Evolutionary conservation across 2,888 invertebrate species (phyloP), one percentile per base, ranked within the genome.

Genomic region (Parnassius orleans): DNA sequence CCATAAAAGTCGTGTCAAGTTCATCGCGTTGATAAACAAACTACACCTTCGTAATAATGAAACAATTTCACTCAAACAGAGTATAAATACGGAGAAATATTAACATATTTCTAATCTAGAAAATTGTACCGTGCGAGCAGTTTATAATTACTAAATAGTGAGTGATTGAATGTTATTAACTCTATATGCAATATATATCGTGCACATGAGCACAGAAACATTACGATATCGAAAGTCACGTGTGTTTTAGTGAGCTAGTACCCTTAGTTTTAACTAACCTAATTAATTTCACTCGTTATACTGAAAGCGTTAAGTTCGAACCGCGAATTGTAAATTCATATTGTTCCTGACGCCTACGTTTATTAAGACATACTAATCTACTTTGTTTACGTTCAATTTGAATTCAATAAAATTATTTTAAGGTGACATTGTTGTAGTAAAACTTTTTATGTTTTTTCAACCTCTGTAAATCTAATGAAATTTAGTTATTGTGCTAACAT

Each of bases 51-150:
- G 42, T 43, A 54, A 59, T 58, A 44, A 47, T 33, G 53, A 46
- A 60, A 60, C 24, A 33, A 41, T 53, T 46, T 48, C 1, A 53
- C 53, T 42, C 41, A 47, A 15, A 50, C 3, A 10, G n/a, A 42
- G 14, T 1, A 50, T 42, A 50, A 44, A 33, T 44, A 56, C 55
- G 46, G 3, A 41, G 60, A 56, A 61, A 56, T 46, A 55, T 61
- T 61, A 51, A 56, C 55, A 61, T 61, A 61, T 61, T 61, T 56
- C n/a, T 61, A 61, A 61, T 61, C 51, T 51, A 56, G 60, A 15
- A 44, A 51, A 61, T 58, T 61, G 55, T 52, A 24, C 51, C 55
- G 44, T 41, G 51, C 44, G 15, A 43, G 51, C 55, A 14, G 12
- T 61, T 61, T 55, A 55, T 44, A 60, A 55, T 61, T 61, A 61